Conservation (phyloP, 2,888 invertebrate genomes). For the Lumbricus terrestris region DNA sequence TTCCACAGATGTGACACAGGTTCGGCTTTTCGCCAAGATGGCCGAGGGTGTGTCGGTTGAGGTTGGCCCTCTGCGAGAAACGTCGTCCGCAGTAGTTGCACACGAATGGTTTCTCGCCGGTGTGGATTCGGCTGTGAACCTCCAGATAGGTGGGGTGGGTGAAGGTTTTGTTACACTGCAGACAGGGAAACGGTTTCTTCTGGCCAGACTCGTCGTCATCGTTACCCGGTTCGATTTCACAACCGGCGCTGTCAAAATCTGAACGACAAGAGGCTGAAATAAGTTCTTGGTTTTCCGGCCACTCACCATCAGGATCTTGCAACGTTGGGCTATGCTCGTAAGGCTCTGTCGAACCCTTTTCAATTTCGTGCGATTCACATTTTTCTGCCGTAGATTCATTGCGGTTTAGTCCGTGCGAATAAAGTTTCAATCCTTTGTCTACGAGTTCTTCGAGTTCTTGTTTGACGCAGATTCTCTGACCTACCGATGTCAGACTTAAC, state of each 20-base stretch:
- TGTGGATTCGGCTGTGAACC: constrained; percentile 18
- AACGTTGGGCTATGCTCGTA: background rate
- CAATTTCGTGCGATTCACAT: background rate
- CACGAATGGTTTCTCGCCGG: constrained; percentile 7
- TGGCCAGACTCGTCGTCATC: background rate
- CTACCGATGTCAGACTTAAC: background rate
- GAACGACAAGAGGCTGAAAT: background rate
- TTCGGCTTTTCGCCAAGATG: constrained; percentile 18
- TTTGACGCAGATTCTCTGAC: background rate
- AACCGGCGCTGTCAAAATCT: background rate
- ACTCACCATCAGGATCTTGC: background rate
- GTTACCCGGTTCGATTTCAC: background rate
- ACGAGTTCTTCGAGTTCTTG: background rate
- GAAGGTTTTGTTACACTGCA: constrained; percentile 19
- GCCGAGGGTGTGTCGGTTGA: constrained; percentile 8
- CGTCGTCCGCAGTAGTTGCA: background rate
- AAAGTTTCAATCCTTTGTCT: background rate
- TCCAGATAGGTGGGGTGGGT: constrained; percentile 20
- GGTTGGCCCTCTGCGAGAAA: constrained; percentile 23
- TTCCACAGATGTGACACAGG: constrained; percentile 22
- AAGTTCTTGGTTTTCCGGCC: background rate
- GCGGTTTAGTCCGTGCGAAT: background rate
- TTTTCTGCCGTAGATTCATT: background rate
- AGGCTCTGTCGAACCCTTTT: background rate
- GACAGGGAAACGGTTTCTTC: constrained; percentile 11